Percentiles rank a stretch among this genome's conserved stretches.
These are phyloP conservation scores for Tragelaphus strepsiceros DNA, from an alignment of 2,113 vertebrate genomes.

Conservation along the genomic window DNA sequence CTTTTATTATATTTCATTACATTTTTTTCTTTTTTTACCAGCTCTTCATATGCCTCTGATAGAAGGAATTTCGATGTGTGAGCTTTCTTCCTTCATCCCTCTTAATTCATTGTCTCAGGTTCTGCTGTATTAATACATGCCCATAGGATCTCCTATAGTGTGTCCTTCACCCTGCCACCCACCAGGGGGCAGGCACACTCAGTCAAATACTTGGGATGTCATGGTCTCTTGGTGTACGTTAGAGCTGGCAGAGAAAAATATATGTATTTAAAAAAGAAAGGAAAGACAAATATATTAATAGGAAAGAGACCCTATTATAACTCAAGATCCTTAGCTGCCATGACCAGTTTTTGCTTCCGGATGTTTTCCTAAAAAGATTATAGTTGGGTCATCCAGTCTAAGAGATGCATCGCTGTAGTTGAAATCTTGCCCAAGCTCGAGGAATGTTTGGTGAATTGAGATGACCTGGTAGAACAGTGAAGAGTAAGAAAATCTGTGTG, in stretches of 20 bases:
- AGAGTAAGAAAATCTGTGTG: background rate
- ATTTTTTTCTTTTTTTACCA: background rate
- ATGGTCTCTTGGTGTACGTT: background rate
- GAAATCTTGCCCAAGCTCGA: background rate
- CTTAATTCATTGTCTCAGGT: background rate
- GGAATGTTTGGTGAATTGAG: background rate
- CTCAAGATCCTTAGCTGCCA: background rate
- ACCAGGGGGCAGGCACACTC: conserved; percentile 56
- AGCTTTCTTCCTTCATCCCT: background rate
- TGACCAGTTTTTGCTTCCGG: background rate
- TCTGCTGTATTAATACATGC: background rate
- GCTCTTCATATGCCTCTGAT: background rate
- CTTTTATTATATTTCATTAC: background rate
- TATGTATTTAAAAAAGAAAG: background rate
- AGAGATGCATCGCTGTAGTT: background rate
- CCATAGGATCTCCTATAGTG: background rate
- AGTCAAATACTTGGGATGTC: background rate
- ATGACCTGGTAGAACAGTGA: background rate
- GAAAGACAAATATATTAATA: background rate
- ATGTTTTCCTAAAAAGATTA: background rate
- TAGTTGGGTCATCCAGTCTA: background rate
- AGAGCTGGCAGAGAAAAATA: background rate
- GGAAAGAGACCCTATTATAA: background rate
- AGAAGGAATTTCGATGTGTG: background rate
- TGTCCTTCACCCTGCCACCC: background rate